phyloP scores from a whole-genome alignment of 2,113 vertebrate genomes.

The Casuarius casuarius region DNA sequence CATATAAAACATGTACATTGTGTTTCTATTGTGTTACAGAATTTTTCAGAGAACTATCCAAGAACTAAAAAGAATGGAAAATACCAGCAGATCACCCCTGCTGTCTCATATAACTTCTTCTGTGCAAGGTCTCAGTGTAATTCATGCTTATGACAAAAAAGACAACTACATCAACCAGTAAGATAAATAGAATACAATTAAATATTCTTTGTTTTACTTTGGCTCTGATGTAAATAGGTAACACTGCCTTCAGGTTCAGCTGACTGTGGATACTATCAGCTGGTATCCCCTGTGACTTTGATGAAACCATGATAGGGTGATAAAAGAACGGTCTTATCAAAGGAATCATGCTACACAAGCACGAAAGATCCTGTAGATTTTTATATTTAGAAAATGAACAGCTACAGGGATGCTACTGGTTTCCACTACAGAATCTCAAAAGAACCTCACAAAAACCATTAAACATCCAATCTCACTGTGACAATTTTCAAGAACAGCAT shows the following conservation, averaged over 20 bases:
- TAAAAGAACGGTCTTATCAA: background rate
- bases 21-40: constrained; percentile 36
- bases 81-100: constrained; percentile 81
- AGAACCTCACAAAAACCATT: background rate
- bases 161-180: constrained; percentile 71
- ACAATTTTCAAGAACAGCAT: background rate
- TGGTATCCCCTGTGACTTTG: background rate
- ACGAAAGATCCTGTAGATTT: background rate
- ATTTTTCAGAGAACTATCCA: constrained; percentile 78
- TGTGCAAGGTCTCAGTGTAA: constrained; percentile 81
- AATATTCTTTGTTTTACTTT: background rate
- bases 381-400: background rate
- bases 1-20: background rate
- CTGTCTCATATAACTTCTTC: constrained; percentile 80
- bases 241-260: background rate
- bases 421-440: background rate
- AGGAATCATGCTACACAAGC: background rate
- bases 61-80: constrained; percentile 82
- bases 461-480: background rate
- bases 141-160: constrained; percentile 79
- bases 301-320: background rate
- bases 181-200: background rate
- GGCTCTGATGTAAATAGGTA: background rate
- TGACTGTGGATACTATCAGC: background rate
- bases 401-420: background rate